These are phyloP conservation scores for Hydrolagus affinis DNA, from an alignment of 2,113 vertebrate genomes.

Conservation along the genomic window DNA sequence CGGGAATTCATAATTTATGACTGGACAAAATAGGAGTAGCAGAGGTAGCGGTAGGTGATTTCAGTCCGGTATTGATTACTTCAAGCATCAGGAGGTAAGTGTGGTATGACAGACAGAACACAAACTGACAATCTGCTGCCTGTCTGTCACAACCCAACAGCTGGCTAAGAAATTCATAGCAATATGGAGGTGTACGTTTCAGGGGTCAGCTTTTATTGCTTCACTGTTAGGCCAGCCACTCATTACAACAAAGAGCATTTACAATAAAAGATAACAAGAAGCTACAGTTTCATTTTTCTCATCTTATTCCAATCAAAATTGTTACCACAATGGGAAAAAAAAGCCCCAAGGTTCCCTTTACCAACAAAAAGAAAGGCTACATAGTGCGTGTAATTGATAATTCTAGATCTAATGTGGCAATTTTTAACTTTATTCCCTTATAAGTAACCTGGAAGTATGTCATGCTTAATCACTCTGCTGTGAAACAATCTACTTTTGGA, in stretches of 20 bases:
- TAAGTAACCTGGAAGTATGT: no score
- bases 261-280: background rate
- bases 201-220: slow-evolving; percentile 23
- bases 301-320: background rate
- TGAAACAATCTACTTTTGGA: no score
- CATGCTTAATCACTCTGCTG: no score
- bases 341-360: background rate
- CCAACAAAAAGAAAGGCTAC: background rate
- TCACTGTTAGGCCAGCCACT: background rate
- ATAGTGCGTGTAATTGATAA: background rate
- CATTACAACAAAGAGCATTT: background rate
- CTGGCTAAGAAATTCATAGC: slow-evolving; percentile 37
- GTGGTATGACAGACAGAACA: slow-evolving; percentile 78
- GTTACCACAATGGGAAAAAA: background rate
- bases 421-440: no score
- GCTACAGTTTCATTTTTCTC: background rate
- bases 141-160: slow-evolving; percentile 52
- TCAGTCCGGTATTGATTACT: slow-evolving; percentile 93
- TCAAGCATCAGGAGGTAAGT: slow-evolving; percentile 87
- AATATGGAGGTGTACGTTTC: slow-evolving; percentile 32
- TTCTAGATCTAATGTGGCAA: no score
- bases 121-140: slow-evolving; percentile 63
- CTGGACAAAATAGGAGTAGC: slow-evolving; percentile 92
- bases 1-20: slow-evolving; percentile 91
- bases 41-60: slow-evolving; percentile 85